Percentiles rank a stretch among this genome's conserved stretches.
These are phyloP conservation scores for Gymnoscopelus braueri DNA, from an alignment of 2,797 vertebrate species.

Conservation along the genomic window DNA sequence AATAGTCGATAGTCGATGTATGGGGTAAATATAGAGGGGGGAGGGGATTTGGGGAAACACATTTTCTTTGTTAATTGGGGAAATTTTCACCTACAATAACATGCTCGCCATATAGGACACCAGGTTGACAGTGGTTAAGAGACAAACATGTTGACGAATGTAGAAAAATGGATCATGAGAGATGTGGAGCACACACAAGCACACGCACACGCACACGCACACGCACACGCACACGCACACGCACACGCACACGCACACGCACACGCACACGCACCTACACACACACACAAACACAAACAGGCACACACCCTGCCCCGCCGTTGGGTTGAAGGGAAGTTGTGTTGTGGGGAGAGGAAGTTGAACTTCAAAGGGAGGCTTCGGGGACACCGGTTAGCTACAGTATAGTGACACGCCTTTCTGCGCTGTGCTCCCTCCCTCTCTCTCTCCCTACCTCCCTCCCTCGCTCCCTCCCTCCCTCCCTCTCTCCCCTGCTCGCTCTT, in stretches of 20 bases:
- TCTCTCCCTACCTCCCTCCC: conserved; percentile 5
- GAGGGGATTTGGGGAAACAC: too few species aligned
- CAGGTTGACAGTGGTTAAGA: too few species aligned
- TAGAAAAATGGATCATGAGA: too few species aligned
- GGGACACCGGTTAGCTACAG: conserved; percentile 42
- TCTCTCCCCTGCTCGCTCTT: not conserved
- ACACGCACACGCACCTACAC: conserved; percentile 6
- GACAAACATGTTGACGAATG: too few species aligned
- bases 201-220: not conserved
- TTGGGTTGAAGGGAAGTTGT: conserved; percentile 55
- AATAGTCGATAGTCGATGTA: too few species aligned
- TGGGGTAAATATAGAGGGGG: too few species aligned
- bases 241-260: too few species aligned
- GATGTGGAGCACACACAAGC: not conserved
- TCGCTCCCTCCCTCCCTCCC: conserved; percentile 21
- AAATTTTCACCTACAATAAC: too few species aligned
- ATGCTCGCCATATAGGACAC: too few species aligned
- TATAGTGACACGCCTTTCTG: conserved; percentile 24
- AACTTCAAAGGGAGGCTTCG: conserved; percentile 54
- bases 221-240: not conserved
- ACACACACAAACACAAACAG: not conserved
- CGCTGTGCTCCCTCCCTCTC: not conserved
- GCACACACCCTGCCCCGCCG: conserved; percentile 20
- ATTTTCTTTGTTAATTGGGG: too few species aligned
- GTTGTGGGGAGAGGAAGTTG: conserved; percentile 40